Evolutionary conservation across 1,140 invertebrate genomes (phyloP), one percentile per base, ranked within the genome.

Genomic region (Lordiphosa clarofinis): DNA sequence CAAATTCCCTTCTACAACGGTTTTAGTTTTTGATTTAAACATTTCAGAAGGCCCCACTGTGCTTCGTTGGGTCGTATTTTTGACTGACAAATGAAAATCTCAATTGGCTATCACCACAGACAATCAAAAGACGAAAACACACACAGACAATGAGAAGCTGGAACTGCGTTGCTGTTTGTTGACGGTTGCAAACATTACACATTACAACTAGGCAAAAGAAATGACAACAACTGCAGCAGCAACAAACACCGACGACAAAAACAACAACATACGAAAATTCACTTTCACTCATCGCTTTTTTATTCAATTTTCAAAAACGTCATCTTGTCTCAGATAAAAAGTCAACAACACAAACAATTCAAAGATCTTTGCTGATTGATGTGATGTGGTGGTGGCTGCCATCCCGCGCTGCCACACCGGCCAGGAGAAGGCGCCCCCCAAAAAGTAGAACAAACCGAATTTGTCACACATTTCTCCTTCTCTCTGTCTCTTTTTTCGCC

Each of bases 1-100:
- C n/a, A n/a, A n/a, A n/a, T n/a, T n/a, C n/a, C n/a, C n/a, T n/a
- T n/a, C n/a, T n/a, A n/a, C 3, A 15, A 15, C 15, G 15, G 3
- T 15, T 15, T 15, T 15, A 3, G 1, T 15, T 15, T 15, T 15
- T 1, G 1, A 3, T 15, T 3, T 15, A 21, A 21, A 21, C 2
- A 4, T 4, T 2, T 21, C 21, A 21, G 4, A 21, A 3, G 3
- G 6, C 3, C 24, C 24, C 24, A 28, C 24, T 28, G 24, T 28
- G 24, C 35, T 53, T 56, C 39, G 43, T 65, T 61, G 35, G 47
- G 31, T 24, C 35, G 35, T n/a, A 10, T 56, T 74, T 76, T 71
- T 82, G 71, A 82, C 76, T 82, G 76, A 82, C 76, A 82, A 82
- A 82, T 82, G 78, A 82, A 82, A 82, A 82, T 67, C 78, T 82